Evolutionary conservation across 2,113 vertebrate species (phyloP), one percentile per base, ranked within the genome.

Genomic region (Tragelaphus buxtoni): DNA sequence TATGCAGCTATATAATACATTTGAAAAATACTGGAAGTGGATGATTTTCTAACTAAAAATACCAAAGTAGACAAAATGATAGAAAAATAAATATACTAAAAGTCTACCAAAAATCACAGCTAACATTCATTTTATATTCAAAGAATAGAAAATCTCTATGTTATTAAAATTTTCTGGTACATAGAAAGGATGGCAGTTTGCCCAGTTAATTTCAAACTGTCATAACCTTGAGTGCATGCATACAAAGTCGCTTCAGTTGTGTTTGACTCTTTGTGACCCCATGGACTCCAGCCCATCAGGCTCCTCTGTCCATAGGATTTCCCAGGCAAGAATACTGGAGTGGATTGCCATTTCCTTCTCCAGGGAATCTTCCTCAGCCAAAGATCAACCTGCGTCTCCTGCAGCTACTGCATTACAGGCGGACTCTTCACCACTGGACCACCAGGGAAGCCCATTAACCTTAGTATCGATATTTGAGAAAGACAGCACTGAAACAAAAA

Each of bases 381-480:
- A 39, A n/a, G 65, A 39, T 39, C n/a, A 69, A 22, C 65, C n/a
- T 69, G n/a, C 1, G 4, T 69, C 65, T 69, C n/a, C 65, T 22
- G 18, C 9, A 69, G 65, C n/a, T 39, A 22, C 65, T 39, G 18
- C 9, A 39, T 69, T 39, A 12, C n/a, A 22, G 65, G 65, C 0
- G 0, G 9, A 22, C 18, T 69, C n/a, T 35, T 39, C 3, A 39
- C 9, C 0, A 0, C n/a, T 69, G 4, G n/a, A 22, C 65, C 65
- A 39, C n/a, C 20, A 39, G 65, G n/a, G 18, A 69, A 20, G n/a
- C 9, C 4, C 18, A 22, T 39, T 69, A 39, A 69, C 65, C 11
- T 53, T 89, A 53, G 76, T 47, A 53, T 20, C 30, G 49, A 76
- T 61, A 88, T 83, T 82, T 55, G 61, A 82, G 13, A 61, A 63